Conservation (phyloP, 2,113 vertebrate genomes). For the Gallinago paraguaiae region DNA sequence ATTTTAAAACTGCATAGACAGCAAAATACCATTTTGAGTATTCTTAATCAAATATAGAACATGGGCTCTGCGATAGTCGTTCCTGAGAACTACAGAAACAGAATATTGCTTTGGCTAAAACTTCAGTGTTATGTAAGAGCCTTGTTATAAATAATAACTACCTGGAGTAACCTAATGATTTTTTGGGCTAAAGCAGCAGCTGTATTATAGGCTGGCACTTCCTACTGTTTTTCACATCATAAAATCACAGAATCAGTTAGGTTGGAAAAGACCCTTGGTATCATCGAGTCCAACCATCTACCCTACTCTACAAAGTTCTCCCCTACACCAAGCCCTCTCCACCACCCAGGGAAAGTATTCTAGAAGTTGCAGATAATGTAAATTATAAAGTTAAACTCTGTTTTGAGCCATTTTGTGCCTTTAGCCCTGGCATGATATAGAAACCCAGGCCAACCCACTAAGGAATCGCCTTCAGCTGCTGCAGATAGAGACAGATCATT, state of each 20-base stretch:
- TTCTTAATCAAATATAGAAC: background rate
- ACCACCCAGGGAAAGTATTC: background rate
- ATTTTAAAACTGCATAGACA: background rate
- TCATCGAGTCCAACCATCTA: no score
- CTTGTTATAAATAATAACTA: background rate
- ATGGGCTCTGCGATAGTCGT: accelerated
- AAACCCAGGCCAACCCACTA: background rate
- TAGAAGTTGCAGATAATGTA: background rate
- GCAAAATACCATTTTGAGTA: background rate
- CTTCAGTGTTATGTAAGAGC: background rate
- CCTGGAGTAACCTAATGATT: background rate
- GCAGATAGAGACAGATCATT: background rate
- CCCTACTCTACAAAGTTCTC: no score
- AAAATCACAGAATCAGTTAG: no score
- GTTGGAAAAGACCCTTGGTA: no score
- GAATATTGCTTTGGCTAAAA: background rate
- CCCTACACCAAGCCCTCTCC: background rate
- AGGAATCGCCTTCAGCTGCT: background rate
- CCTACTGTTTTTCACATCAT: background rate
- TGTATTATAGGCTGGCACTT: background rate
- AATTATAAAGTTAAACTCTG: background rate
- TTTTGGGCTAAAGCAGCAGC: background rate
- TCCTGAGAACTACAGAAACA: background rate
- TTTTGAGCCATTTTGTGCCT: background rate
- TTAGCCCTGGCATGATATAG: background rate